Evolutionary conservation across 2,888 invertebrate species (phyloP), one percentile per base, ranked within the genome.

Genomic region (Apodemia mormo): DNA sequence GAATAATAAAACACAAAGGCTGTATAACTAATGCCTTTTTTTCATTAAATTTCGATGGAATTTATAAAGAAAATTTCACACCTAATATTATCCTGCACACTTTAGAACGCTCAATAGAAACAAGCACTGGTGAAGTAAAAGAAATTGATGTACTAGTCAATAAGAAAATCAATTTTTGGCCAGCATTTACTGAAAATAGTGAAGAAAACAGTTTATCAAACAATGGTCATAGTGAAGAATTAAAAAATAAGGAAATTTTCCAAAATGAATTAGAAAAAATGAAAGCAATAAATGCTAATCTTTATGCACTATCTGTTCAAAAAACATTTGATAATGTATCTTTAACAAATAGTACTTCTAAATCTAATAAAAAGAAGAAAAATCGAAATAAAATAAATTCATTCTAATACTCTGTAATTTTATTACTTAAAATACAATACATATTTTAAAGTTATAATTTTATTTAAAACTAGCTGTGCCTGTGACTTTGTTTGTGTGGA

Each of bases 1-100:
- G 96, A 76, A 95, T 94, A 66, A 91, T 97, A 75, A 87, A 94
- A 58, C 96, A 96, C 76, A 97, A 96, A 86, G 97, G 96, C n/a
- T 85, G 95, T 0, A 90, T 97, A 0, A 96, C 95, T 0, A 97
- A 97, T 87, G 94, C 96, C 1, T 94, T 94, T 71, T 95, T 97
- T 79, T 93, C 94, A 0, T 82, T 95, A 1, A 94, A 95, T 49
- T 94, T 93, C 71, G 91, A 94, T 4, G 94, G 95, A 72, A 95
- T 95, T 76, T 95, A 94, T 72, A 90, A 93, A 71, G 94, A 94
- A 68, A 94, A 94, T 67, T 94, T 95, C 58, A 91, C 93, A 73
- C 94, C 95, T 0, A 94, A 85, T 72, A 82, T 95, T 14, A 86
- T 95, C 37, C 80, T 96, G 5, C 94, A 94, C 69, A 94, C 94